Conservation (phyloP, 2,113 vertebrate species). For the Vulpes lagopus region DNA sequence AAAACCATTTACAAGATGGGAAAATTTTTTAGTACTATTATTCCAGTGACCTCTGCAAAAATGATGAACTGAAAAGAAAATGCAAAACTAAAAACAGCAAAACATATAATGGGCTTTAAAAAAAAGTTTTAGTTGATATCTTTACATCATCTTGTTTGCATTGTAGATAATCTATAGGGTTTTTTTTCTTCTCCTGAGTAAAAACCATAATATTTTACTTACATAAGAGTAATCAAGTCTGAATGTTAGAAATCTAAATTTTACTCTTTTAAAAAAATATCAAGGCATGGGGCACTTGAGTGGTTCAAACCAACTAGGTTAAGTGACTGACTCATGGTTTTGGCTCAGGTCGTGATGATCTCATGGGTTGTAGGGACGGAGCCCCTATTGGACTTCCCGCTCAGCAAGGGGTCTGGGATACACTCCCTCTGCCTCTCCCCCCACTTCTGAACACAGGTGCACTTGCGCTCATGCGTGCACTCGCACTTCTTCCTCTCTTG, state of each 20-base stretch:
- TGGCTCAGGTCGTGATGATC: background rate
- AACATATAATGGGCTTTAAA: background rate
- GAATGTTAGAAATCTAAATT: slow-evolving; percentile 50
- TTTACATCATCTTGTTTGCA: slow-evolving; percentile 14
- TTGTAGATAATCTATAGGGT: background rate
- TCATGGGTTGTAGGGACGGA: background rate
- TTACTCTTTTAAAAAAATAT: background rate
- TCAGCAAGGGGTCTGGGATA: background rate
- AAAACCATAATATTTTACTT: slow-evolving; percentile 10
- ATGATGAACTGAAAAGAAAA: slow-evolving; percentile 42
- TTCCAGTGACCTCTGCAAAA: slow-evolving; percentile 40
- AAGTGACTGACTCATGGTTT: background rate
- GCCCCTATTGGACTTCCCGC: background rate
- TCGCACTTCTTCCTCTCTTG: background rate
- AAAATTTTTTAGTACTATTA: background rate
- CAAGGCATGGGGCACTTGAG: background rate
- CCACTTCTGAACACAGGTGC: background rate
- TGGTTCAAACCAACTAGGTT: background rate
- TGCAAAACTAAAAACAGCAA: slow-evolving; percentile 26
- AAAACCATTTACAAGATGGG: background rate
- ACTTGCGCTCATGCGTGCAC: background rate
- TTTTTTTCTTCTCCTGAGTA: background rate
- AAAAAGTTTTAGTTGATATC: background rate
- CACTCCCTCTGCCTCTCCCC: background rate
- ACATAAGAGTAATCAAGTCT: background rate